These are phyloP conservation scores for Caprella mutica DNA, from an alignment of 2,888 invertebrate genomes.

Conservation along the genomic window DNA sequence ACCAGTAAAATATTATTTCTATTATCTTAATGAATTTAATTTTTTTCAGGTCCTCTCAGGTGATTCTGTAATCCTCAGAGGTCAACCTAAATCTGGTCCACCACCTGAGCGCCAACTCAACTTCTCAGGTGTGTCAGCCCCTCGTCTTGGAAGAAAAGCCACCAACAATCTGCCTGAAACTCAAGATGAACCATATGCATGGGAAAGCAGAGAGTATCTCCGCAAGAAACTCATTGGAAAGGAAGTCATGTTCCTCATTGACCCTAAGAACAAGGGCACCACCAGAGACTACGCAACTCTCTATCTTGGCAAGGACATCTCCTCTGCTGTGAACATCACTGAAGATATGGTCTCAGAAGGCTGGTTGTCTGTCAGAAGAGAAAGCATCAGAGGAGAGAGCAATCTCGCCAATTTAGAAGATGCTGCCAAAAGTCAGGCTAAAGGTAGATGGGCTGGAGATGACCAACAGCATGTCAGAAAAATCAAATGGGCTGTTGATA, in stretches of 20 bases:
- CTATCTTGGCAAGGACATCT: constrained; percentile 62
- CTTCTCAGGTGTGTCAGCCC: constrained; percentile 81
- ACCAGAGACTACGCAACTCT: constrained; percentile 79
- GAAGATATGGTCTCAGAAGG: constrained; percentile 83
- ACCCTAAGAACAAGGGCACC: constrained; percentile 60
- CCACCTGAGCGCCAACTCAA: constrained; percentile 86
- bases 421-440: constrained; percentile 70
- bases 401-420: constrained; percentile 75
- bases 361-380: constrained; percentile 63
- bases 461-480: constrained; percentile 56
- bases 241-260: constrained; percentile 69
- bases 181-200: constrained; percentile 87
- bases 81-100: constrained; percentile 65
- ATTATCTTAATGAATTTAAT: too few species aligned
- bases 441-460: constrained; percentile 40
- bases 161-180: constrained; percentile 51
- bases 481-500: constrained; percentile 80
- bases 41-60: constrained; percentile 86
- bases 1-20: too few species aligned
- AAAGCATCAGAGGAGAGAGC: constrained; percentile 52
- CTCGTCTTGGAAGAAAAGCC: constrained; percentile 68
- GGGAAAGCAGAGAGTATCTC: constrained; percentile 93
- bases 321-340: constrained; percentile 72
- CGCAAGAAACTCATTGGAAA: constrained; percentile 84
- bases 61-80: constrained; percentile 85